These are phyloP conservation scores for Hirtodrosophila trivittata DNA, from an alignment of 2,888 invertebrate species.

Conservation along the genomic window DNA sequence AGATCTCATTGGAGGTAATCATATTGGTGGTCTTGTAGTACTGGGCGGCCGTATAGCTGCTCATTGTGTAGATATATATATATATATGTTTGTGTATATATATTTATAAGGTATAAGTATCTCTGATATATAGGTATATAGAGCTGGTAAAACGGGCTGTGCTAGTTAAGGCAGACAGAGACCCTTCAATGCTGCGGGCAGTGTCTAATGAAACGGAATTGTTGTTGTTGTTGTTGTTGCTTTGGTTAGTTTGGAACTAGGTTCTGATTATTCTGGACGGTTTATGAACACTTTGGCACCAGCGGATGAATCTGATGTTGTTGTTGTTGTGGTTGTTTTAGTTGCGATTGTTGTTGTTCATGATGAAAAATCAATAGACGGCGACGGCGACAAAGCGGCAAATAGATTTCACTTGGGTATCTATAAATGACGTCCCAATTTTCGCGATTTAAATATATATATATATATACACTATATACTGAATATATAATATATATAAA, in stretches of 20 bases:
- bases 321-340: neutral
- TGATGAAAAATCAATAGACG: constrained; percentile 61
- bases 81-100: constrained; percentile 12
- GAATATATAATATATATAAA: constrained; percentile 19
- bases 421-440: constrained; percentile 39
- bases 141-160: constrained; percentile 25
- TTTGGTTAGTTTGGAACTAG: constrained; percentile 60
- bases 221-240: constrained; percentile 40
- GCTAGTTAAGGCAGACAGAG: constrained; percentile 65
- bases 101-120: constrained; percentile 14
- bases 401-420: constrained; percentile 42
- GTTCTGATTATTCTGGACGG: constrained; percentile 66
- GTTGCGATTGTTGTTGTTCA: neutral
- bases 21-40: constrained; percentile 80
- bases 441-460: constrained; percentile 28
- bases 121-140: constrained; percentile 4
- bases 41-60: constrained; percentile 73
- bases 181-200: constrained; percentile 44
- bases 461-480: constrained; percentile 39
- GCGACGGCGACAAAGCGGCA: constrained; percentile 11
- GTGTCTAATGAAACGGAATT: constrained; percentile 72
- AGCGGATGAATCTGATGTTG: constrained; percentile 25
- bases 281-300: constrained; percentile 69
- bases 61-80: constrained; percentile 57
- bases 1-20: constrained; percentile 82